These are phyloP conservation scores for Neomicropteryx cornuta DNA, from an alignment of 1,140 invertebrate species.

Conservation along the genomic window DNA sequence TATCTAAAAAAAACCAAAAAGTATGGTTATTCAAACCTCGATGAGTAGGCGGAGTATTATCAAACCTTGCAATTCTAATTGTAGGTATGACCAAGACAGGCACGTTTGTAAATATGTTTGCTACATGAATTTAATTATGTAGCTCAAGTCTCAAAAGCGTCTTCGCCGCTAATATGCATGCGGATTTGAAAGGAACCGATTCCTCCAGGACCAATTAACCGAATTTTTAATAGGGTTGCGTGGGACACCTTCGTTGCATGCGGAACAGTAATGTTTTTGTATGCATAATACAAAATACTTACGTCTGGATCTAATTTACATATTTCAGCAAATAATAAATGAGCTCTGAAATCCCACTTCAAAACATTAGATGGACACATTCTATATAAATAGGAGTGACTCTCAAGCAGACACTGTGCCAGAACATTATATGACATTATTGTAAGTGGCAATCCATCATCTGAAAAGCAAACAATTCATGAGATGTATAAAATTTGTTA, in stretches of 20 bases:
- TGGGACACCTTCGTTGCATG: too few relatives aligned
- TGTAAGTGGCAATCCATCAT: slow-evolving; percentile 21
- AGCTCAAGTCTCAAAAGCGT: too few relatives aligned
- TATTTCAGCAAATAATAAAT: slow-evolving; percentile 62
- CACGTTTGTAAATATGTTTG: too few relatives aligned
- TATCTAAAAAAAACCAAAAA: slow-evolving; percentile 43
- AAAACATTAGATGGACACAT: slow-evolving; percentile 46
- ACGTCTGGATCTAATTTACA: slow-evolving; percentile 60
- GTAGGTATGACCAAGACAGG: too few relatives aligned
- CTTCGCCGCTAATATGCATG: too few relatives aligned
- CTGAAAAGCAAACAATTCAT: slow-evolving; percentile 10
- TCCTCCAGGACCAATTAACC: too few relatives aligned
- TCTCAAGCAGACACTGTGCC: slow-evolving; percentile 67
- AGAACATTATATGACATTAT: slow-evolving; percentile 82
- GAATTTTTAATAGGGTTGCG: background rate
- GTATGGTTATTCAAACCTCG: too few relatives aligned
- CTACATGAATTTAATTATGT: too few relatives aligned
- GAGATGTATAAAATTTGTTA: too few relatives aligned
- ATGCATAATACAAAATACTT: slow-evolving; percentile 21
- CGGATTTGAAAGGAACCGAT: too few relatives aligned
- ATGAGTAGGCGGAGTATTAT: too few relatives aligned
- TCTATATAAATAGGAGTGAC: slow-evolving; percentile 64
- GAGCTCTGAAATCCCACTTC: slow-evolving; percentile 58
- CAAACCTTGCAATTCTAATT: too few relatives aligned
- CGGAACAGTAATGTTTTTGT: slow-evolving; percentile 8